These are phyloP conservation scores for Hymenochirus boettgeri DNA, from an alignment of 2,113 vertebrate genomes.

Conservation along the genomic window DNA sequence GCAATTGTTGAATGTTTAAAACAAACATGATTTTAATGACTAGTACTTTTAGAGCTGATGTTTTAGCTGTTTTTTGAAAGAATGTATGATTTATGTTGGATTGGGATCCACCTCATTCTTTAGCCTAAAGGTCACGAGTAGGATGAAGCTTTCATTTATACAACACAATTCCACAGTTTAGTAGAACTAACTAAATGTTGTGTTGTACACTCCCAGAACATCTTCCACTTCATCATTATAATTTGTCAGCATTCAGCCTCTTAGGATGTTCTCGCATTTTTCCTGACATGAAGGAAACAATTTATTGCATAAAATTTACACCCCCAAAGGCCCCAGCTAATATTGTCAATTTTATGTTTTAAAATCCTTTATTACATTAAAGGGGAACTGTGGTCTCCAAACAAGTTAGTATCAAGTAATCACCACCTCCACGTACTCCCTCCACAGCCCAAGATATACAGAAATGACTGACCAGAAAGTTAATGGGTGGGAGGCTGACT, in stretches of 20 bases:
- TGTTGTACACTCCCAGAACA: conserved; percentile 52
- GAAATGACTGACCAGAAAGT: no score
- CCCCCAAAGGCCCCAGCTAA: no score
- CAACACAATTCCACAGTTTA: conserved; percentile 50
- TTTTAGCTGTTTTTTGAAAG: conserved; percentile 32
- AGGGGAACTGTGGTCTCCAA: no score
- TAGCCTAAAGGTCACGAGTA: conserved; percentile 44
- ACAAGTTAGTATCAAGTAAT: no score
- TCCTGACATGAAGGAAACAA: conserved; percentile 50
- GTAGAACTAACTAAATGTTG: conserved; percentile 52
- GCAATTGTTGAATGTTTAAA: conserved; percentile 16
- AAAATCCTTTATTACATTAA: no score
- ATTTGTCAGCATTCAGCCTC: conserved; percentile 58
- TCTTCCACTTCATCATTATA: conserved; percentile 63
- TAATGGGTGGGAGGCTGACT: no score
- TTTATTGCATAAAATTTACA: no score
- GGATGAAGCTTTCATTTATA: conserved; percentile 54
- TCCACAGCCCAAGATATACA: no score
- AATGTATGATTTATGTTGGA: conserved; percentile 45
- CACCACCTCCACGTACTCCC: no score
- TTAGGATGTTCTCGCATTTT: conserved; percentile 49
- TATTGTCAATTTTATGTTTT: no score
- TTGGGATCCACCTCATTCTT: conserved; percentile 42
- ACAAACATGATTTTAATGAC: not conserved
- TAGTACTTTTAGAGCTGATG: conserved; percentile 50